Evolutionary conservation across 1,140 invertebrate genomes (phyloP).

Genomic region (Arctopsyche grandis): DNA sequence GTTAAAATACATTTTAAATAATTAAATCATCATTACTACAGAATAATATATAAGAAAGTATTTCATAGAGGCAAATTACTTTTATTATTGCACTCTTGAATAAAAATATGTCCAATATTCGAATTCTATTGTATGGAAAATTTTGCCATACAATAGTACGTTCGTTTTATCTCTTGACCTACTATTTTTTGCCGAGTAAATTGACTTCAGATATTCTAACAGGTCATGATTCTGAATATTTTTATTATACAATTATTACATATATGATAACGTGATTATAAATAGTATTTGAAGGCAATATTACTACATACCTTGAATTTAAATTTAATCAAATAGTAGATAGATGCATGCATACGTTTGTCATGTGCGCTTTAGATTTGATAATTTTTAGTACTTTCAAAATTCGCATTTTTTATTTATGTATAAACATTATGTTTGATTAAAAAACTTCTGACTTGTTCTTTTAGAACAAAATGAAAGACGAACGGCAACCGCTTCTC

Average conservation of each 20-base stretch:
- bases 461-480: conserved; percentile 53
- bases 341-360: not conserved
- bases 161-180: conserved; percentile 14
- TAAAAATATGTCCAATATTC: not conserved
- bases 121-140: not conserved
- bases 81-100: too few relatives aligned
- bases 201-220: not conserved
- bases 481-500: conserved; percentile 52
- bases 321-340: not conserved
- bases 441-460: not conserved
- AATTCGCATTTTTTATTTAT: too few relatives aligned
- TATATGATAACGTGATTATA: too few relatives aligned
- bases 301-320: too few relatives aligned
- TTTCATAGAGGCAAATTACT: too few relatives aligned
- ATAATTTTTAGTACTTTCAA: not conserved
- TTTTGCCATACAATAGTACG: not conserved
- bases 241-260: too few relatives aligned
- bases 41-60: too few relatives aligned
- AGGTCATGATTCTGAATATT: not conserved
- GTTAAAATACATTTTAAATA: too few relatives aligned
- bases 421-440: too few relatives aligned
- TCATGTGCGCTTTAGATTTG: not conserved
- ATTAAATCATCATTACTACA: too few relatives aligned
- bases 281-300: too few relatives aligned
- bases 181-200: not conserved